Evolutionary conservation across 2,888 invertebrate genomes (phyloP).

Genomic region (Clepsis dumicolana): DNA sequence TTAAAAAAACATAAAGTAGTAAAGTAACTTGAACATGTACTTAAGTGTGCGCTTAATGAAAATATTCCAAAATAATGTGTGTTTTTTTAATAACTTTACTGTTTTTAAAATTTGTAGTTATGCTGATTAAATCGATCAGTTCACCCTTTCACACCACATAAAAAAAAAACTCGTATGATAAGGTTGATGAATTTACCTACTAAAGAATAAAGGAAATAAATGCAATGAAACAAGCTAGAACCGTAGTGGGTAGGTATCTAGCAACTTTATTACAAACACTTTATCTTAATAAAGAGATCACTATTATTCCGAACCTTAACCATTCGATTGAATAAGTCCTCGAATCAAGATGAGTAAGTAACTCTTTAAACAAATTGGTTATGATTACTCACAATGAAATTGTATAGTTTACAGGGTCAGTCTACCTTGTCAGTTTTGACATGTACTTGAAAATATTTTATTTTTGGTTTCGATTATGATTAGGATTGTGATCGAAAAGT

Average conservation of each 20-base stretch:
- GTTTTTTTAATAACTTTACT: no score
- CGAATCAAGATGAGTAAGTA: slow-evolving; percentile 47
- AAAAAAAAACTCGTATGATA: no score
- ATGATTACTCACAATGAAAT: slow-evolving; percentile 57
- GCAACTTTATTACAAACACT: not conserved
- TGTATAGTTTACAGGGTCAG: not conserved
- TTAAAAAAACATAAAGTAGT: no score
- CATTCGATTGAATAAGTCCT: slow-evolving; percentile 37
- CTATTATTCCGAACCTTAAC: slow-evolving; percentile 21
- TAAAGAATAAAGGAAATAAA: no score
- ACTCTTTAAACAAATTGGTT: slow-evolving; percentile 59
- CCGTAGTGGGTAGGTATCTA: not conserved
- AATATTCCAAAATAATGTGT: no score
- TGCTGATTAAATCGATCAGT: no score
- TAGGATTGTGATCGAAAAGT: not conserved
- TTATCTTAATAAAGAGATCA: slow-evolving; percentile 6
- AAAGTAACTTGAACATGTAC: no score
- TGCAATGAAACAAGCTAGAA: not conserved
- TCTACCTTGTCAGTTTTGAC: not conserved
- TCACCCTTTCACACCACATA: no score
- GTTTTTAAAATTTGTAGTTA: no score
- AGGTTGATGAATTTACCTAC: no score
- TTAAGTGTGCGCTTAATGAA: no score
- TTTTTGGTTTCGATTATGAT: not conserved
- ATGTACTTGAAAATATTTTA: not conserved